Conservation (phyloP, 2,113 vertebrate genomes). For the Nansenia antarctica region DNA sequence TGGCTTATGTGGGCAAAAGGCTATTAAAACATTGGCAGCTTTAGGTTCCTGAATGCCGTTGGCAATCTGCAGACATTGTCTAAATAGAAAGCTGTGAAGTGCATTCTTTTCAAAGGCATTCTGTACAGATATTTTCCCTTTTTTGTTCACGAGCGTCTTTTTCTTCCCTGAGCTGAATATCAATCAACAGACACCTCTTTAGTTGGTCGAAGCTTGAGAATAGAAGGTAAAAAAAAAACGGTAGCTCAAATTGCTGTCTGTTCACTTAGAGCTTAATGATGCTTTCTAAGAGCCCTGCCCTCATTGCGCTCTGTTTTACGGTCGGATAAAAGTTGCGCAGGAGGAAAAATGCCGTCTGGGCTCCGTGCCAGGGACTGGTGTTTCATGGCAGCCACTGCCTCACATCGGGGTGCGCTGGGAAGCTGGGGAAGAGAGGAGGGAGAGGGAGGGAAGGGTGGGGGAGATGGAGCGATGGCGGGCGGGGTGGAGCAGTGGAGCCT, state of each 20-base stretch:
- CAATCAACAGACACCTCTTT: slow-evolving; percentile 62
- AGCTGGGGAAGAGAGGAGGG: slow-evolving; percentile 69
- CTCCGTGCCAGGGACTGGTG: slow-evolving; percentile 88
- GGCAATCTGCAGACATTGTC: slow-evolving; percentile 34
- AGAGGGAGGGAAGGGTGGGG: slow-evolving; percentile 16
- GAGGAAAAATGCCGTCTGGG: slow-evolving; percentile 84
- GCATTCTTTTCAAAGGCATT: slow-evolving; percentile 67
- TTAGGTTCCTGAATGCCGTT: slow-evolving; percentile 34
- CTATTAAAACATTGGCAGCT: slow-evolving; percentile 25
- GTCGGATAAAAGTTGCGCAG: slow-evolving; percentile 83
- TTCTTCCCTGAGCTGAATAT: slow-evolving; percentile 72
- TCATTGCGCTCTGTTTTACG: slow-evolving; percentile 81
- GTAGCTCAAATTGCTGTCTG: slow-evolving; percentile 53
- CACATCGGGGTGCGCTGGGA: slow-evolving; percentile 84
- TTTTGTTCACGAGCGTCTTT: slow-evolving; percentile 56
- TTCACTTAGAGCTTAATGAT: slow-evolving; percentile 80
- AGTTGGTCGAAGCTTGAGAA: slow-evolving; percentile 45
- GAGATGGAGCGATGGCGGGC: not conserved
- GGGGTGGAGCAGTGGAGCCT: slow-evolving; percentile 58
- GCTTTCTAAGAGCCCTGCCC: slow-evolving; percentile 81
- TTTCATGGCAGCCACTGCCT: slow-evolving; percentile 87
- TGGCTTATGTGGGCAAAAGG: slow-evolving; percentile 23
- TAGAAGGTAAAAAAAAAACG: slow-evolving; percentile 16
- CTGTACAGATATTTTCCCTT: slow-evolving; percentile 70
- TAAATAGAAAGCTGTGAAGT: slow-evolving; percentile 62